Conservation (phyloP, 1,140 invertebrate genomes). For the Tribolium castaneum region DNA sequence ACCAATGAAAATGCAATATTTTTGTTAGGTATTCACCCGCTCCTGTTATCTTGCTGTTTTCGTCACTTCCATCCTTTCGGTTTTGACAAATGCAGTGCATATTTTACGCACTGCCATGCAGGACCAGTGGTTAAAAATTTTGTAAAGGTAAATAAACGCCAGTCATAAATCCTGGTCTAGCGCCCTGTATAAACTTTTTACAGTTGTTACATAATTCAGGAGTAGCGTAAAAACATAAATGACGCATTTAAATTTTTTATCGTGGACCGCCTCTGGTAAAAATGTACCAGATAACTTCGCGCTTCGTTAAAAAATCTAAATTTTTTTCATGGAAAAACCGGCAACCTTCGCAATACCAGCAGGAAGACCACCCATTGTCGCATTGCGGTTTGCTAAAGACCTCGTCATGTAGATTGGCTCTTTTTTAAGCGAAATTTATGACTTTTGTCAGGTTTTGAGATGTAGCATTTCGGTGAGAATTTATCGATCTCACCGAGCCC, state of each 20-base stretch:
- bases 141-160: not conserved
- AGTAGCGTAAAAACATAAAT: not conserved
- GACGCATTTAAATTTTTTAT: not conserved
- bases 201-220: not conserved
- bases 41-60: not conserved
- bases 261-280: not conserved
- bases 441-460: not conserved
- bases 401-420: not conserved
- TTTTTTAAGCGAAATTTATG: not conserved
- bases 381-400: slow-evolving; percentile 4
- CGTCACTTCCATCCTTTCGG: not conserved
- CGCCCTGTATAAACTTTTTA: not conserved
- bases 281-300: not conserved
- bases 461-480: not conserved
- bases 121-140: not conserved
- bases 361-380: slow-evolving; percentile 4
- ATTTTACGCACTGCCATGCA: not conserved
- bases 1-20: slow-evolving; percentile 17
- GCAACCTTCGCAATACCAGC: not conserved
- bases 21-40: slow-evolving; percentile 12
- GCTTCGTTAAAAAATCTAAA: slow-evolving; percentile 14
- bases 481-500: not conserved
- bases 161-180: not conserved
- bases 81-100: not conserved
- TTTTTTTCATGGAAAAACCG: slow-evolving; percentile 9